Evolutionary conservation across 2,888 invertebrate species (phyloP), one percentile per base, ranked within the genome.

Genomic region (Drosophila rubida): DNA sequence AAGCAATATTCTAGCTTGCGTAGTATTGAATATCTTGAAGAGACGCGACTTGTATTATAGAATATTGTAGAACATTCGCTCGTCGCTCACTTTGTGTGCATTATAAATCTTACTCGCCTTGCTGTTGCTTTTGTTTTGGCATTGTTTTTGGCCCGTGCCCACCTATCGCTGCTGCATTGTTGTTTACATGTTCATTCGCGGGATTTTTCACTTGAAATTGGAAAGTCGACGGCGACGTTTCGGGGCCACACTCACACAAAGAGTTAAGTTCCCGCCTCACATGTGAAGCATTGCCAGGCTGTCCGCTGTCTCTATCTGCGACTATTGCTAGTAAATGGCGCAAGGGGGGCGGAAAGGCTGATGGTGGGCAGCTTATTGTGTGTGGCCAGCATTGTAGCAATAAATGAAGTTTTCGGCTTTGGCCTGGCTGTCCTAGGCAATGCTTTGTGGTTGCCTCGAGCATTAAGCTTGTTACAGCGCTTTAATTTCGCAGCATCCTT

Each of bases 121-220:
- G n/a, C 60, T 49, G 54, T 46, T 60, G 57, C 61, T 54, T 35
- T 74, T 66, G 71, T 66, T 74, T 53, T 41, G 16, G 50, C 41
- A 46, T 48, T 69, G 44, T 53, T 62, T 48, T 67, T 76, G 54
- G 60, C 66, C 62, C 48, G 27, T 73, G 78, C 62, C 70, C 78
- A 86, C 84, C 86, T 86, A 76, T 71, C 67, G 57, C 22, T 27
- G 27, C 19, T 6, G 68, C 72, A 23, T 42, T 76, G 79, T 87
- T 87, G 82, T 81, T 82, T 78, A 82, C 82, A 82, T 87, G 87
- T 86, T 87, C 88, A 86, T 84, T 87, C 86, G 86, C 84, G 80
- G 82, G 75, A 80, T 87, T 84, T 87, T 87, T 84, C 80, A 85
- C 88, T 87, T 83, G 76, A 87, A 84, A 84, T 87, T 84, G 83